Percentiles rank a stretch among this genome's conserved stretches.
These are phyloP conservation scores for Plectrocnemia conspersa DNA, from an alignment of 1,140 invertebrate genomes.

Conservation along the genomic window DNA sequence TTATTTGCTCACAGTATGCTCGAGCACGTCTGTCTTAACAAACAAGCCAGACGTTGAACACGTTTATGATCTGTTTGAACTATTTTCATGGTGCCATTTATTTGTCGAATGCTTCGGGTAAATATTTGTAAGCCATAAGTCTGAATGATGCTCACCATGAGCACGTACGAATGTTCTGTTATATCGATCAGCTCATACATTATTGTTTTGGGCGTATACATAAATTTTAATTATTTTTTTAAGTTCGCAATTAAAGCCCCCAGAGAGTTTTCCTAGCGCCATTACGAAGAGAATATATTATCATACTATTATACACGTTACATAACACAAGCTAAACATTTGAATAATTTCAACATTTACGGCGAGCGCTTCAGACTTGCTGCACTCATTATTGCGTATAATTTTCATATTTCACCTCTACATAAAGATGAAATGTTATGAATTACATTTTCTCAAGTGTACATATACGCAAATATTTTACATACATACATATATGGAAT, in stretches of 20 bases:
- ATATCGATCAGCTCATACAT: background rate
- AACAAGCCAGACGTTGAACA: background rate
- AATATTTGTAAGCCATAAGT: slow-evolving; percentile 31
- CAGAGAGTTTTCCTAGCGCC: background rate
- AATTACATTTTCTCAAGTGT: too few species aligned
- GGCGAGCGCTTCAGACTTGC: slow-evolving; percentile 6
- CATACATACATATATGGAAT: too few species aligned
- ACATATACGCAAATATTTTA: too few species aligned
- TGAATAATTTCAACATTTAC: slow-evolving; percentile 23
- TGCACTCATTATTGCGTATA: slow-evolving; percentile 7
- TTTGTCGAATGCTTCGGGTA: slow-evolving; percentile 20
- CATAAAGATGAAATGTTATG: too few species aligned
- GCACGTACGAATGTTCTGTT: background rate
- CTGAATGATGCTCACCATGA: slow-evolving; percentile 15
- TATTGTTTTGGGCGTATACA: background rate
- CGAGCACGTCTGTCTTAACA: too few species aligned
- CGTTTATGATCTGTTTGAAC: slow-evolving; percentile 27
- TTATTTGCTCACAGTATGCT: too few species aligned
- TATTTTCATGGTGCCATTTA: slow-evolving; percentile 21
- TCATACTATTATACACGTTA: background rate
- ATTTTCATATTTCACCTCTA: too few species aligned
- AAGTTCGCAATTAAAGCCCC: background rate
- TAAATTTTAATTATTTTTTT: slow-evolving; percentile 1
- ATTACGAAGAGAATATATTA: background rate
- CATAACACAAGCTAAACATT: slow-evolving; percentile 10